Base-by-base conservation (phyloP, 2,797 vertebrate species). In the Macrochelys suwanniensis region DNA sequence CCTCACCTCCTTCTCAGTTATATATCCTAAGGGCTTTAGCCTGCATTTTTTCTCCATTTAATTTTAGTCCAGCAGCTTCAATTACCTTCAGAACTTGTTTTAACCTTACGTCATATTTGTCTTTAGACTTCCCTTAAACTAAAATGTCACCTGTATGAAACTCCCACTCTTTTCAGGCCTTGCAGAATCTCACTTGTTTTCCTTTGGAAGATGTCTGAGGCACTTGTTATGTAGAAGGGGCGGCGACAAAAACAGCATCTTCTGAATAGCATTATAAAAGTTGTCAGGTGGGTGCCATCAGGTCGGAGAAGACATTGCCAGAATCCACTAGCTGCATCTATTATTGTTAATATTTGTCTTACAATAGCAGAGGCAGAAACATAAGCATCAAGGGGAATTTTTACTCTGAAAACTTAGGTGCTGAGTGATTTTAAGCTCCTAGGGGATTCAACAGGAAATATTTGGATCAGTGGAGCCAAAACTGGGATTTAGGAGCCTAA, bases 1-100 rank as follows among this genome's bases (percentile, higher is more conserved):
- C 45, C 68, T 84, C 90, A 78, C 91, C 80, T 87, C 85, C 92
- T 95, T 71, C 86, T 96, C 77, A 65, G 90, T 82, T 31, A 49
- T 49, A 49, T 77, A 17, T 28, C 74, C 74, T 49, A 31, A 49
- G 74, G 42, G 45, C 45, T 77, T 77, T 77, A 28, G 7, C 25
- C 74, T 26, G 45, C 26, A 16, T 16, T 49, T 77, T 74, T 49
- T 49, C 45, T 77, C 26, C 25, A 49, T 77, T 77, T 77, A 77
- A 77, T 77, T 71, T 49, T 47, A 31, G 45, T 28, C 45, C 13
- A 49, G 25, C 45, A 77, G 42, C 25, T 28, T 76, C 23, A 76
- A 47, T 47, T 76, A n/a, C 37, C 45, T 76, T 47, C 74, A 76
- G 45, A 77, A 49, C 19, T 42, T 71, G 68, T 71, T 71, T 71